Conservation (phyloP, 2,888 invertebrate species). For the Lithodes maja region DNA sequence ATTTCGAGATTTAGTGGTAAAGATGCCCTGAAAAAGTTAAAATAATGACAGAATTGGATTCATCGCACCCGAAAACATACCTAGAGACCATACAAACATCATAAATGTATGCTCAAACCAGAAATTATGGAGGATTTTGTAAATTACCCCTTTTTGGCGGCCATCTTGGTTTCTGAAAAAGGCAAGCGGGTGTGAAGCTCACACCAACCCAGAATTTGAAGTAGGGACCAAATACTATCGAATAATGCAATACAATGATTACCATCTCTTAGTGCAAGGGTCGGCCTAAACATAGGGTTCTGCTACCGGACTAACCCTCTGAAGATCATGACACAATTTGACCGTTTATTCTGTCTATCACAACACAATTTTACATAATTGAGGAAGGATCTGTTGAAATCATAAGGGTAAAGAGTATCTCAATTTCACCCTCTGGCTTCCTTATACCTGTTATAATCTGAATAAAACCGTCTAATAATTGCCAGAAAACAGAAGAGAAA, state of each 20-base stretch:
- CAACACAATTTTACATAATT: too few species aligned
- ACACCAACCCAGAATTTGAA: slow-evolving; percentile 18
- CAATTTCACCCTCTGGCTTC: too few species aligned
- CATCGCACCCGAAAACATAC: slow-evolving; percentile 12
- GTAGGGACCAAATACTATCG: slow-evolving; percentile 5
- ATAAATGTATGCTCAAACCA: slow-evolving; percentile 14
- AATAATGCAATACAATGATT: slow-evolving; percentile 26
- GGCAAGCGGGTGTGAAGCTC: slow-evolving; percentile 28
- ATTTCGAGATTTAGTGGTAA: background rate
- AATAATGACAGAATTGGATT: slow-evolving; percentile 15
- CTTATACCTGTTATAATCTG: too few species aligned
- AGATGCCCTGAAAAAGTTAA: slow-evolving; percentile 16
- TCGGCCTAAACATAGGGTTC: slow-evolving; percentile 10
- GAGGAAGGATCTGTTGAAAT: too few species aligned
- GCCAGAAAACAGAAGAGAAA: too few species aligned
- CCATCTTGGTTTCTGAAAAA: slow-evolving; percentile 24
- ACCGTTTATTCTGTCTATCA: too few species aligned
- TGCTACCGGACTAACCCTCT: slow-evolving; percentile 21
- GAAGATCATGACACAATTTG: too few species aligned
- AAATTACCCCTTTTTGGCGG: too few species aligned
- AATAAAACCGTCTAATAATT: too few species aligned
- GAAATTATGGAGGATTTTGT: slow-evolving; percentile 16
- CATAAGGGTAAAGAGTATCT: too few species aligned
- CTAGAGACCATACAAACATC: background rate
- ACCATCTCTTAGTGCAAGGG: slow-evolving; percentile 1